Base-by-base conservation (phyloP, 2,797 vertebrate species). In the Botia almorhae region DNA sequence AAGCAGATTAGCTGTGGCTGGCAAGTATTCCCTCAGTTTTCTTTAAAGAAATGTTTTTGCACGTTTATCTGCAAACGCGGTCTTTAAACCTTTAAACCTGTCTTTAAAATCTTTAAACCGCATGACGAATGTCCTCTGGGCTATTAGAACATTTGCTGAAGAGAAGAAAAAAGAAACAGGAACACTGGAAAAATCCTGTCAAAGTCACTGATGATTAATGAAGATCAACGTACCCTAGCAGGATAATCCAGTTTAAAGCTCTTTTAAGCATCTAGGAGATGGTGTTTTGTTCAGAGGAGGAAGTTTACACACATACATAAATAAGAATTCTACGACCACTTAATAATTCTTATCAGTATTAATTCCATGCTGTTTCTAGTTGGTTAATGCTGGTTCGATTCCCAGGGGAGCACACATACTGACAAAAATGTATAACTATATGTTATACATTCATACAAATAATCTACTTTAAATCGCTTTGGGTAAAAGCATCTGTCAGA, bases 1-100 rank as follows among this genome's bases (percentile, higher is more conserved):
- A 61, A 29, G 39, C 39, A 74, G 56, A 74, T 61, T 74, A 74
- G 21, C 56, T 74, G 39, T 61, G 55, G 21, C 21, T 61, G 16
- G 16, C 16, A 61, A 61, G 39, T 48, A 48, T 26, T 29, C 58
- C 48, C 55, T 43, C 2, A 0, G 16, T 61, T 74, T 63, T 61
- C 39, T 61, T 64, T 21, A 21, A 56, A 60, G 21, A 51, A 2
- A 21, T 14, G 13, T 29, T 14, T 26, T 23, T 26, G 23, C 12
- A 7, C 21, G 21, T 23, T 23, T 21, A 29, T 58, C 2, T 13
- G 39, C 23, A 61, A 26, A 63, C 14, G 3, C 16, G 50, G 10
- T 63, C 21, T 11, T 55, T 26, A 26, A 26, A 26, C 23, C 23
- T 26, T 26, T 26, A 26, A 26, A 26, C 23, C 23, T 26, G 23